Conservation (phyloP, 2,888 invertebrate genomes). For the Limulus polyphemus region DNA sequence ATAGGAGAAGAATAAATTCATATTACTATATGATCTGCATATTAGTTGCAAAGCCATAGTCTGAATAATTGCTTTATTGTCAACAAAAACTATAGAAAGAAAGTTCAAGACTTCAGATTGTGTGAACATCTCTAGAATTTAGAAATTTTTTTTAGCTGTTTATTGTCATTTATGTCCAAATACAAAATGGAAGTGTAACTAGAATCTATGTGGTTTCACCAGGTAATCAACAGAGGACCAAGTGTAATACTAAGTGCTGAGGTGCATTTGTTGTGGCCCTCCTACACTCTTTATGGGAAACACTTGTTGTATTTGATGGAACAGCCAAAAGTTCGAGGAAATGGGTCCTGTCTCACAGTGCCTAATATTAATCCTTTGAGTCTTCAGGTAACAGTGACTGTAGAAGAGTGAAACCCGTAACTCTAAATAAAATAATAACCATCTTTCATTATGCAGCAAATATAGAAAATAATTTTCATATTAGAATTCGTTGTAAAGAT, state of each 20-base stretch:
- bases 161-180: not conserved
- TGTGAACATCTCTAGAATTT: no score
- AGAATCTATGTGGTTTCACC: not conserved
- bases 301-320: slow-evolving; percentile 68
- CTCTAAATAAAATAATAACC: no score
- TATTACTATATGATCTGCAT: no score
- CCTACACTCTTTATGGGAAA: slow-evolving; percentile 55
- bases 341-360: slow-evolving; percentile 53
- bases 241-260: slow-evolving; percentile 70
- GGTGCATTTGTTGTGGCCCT: slow-evolving; percentile 74
- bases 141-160: not conserved
- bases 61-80: no score
- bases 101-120: no score
- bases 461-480: no score
- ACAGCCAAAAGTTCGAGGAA: slow-evolving; percentile 57
- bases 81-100: no score
- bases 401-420: no score
- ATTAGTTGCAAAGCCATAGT: no score
- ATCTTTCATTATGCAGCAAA: no score
- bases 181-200: not conserved
- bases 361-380: slow-evolving; percentile 51
- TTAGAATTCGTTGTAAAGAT: no score
- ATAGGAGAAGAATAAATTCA: no score
- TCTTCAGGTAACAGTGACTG: slow-evolving; percentile 12
- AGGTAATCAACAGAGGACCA: slow-evolving; percentile 48